Base-by-base conservation (phyloP, 1,140 invertebrate genomes). In the Trissolcus basalis region DNA sequence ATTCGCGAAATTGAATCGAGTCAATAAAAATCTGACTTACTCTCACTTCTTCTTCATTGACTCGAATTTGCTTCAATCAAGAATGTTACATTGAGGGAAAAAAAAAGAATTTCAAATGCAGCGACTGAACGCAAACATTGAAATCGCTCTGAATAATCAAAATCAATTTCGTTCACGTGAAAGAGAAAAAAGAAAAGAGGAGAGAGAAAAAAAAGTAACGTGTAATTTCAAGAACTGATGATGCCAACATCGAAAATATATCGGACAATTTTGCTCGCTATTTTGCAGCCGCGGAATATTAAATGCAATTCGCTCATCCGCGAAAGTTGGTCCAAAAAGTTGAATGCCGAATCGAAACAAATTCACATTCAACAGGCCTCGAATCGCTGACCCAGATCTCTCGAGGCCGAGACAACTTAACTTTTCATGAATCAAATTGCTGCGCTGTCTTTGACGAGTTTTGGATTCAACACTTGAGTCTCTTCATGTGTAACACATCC, bases 341-440 rank as follows among this genome's bases (percentile, higher is more conserved):
- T 65, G 78, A 74, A 71, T 67, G 60, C 39, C 47, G 68, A 78
- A 76, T 78, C 65, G 56, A 59, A 78, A 73, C 72, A 69, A 65
- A 60, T 70, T 79, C 60, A 48, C 79, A 81, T 81, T 82, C 80
- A 82, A 83, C 82, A 83, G 81, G 81, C 79, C 81, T 82, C 77
- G 70, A 81, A 82, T 77, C 74, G 77, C 76, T 82, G 82, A 83
- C 82, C 82, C 68, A 77, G 61, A 81, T 83, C 72, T 67, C 59
- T n/a, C 12, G 58, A 64, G 59, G 64, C 48, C 72, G 76, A 79
- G 70, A 75, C 60, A 73, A 69, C 68, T 65, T 68, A 54, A 65
- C 55, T 69, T 78, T 78, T 74, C 51, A 71, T 50, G 60, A 71
- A 71, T 68, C 71, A 67, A 71, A 71, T 75, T 69, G 53, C 49